Evolutionary conservation across 2,888 invertebrate genomes (phyloP).

Genomic region (Gymnocheta viridis): DNA sequence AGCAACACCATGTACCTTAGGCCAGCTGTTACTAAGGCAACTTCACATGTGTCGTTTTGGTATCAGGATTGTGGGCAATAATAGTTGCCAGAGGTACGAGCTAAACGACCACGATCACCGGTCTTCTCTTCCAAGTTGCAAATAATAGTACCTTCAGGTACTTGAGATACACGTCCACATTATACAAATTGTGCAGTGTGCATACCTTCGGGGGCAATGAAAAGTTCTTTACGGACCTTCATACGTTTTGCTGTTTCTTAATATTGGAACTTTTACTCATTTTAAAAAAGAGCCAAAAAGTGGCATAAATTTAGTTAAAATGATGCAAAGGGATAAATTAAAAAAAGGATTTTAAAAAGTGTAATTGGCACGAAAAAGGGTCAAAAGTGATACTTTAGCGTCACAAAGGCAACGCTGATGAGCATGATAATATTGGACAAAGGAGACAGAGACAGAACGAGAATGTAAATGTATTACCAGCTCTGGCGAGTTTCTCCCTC

Average conservation of each 20-base stretch:
- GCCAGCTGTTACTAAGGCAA: conserved; percentile 99
- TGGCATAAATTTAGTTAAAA: too few species aligned
- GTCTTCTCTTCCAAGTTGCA: conserved; percentile 99
- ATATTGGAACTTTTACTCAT: too few species aligned
- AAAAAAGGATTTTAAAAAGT: too few species aligned
- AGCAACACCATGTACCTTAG: conserved; percentile 99
- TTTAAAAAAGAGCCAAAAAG: too few species aligned
- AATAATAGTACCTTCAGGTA: conserved; percentile 99
- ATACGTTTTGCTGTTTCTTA: too few species aligned
- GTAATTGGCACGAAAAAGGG: too few species aligned
- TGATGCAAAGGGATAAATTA: too few species aligned
- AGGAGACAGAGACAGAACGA: not conserved
- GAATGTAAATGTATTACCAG: not conserved
- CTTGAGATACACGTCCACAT: conserved; percentile 97
- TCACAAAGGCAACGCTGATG: too few species aligned
- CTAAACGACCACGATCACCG: conserved; percentile 98
- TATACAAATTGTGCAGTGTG: conserved; percentile 99
- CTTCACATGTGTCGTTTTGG: conserved; percentile 98
- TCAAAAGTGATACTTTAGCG: too few species aligned
- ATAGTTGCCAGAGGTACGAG: conserved; percentile 99
- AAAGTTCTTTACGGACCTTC: conserved; percentile 97
- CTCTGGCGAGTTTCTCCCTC: not conserved
- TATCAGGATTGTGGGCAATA: conserved; percentile 99
- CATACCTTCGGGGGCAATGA: conserved; percentile 99
- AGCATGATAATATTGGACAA: not conserved